Evolutionary conservation across 2,113 vertebrate species (phyloP).

Genomic region (Trogon surrucura): DNA sequence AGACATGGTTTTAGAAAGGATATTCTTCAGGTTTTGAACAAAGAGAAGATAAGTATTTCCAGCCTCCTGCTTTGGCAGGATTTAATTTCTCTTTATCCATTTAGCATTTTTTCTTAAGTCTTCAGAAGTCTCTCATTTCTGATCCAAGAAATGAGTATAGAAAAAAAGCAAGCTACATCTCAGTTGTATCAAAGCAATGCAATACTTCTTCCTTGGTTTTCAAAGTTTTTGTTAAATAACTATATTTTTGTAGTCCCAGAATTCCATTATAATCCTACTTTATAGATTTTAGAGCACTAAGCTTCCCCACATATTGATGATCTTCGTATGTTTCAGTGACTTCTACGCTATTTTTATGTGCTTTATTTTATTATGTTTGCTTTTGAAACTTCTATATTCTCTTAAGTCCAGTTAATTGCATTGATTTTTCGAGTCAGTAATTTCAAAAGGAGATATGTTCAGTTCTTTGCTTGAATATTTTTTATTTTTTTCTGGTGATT

Average conservation of each 20-base stretch:
- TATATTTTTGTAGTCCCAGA: neutral
- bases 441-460: constrained; percentile 37
- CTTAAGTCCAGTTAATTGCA: constrained; percentile 54
- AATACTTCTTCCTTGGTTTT: neutral
- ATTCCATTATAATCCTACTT: neutral
- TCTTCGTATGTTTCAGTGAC: constrained; percentile 25
- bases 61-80: neutral
- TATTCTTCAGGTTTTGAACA: neutral
- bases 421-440: constrained; percentile 4
- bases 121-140: neutral
- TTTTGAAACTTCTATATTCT: constrained; percentile 17
- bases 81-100: constrained; percentile 46
- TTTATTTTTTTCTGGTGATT: neutral
- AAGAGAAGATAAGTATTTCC: neutral
- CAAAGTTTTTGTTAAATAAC: neutral
- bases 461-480: constrained; percentile 3
- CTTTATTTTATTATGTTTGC: constrained; percentile 28
- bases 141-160: neutral
- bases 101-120: constrained; percentile 29
- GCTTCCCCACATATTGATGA: neutral
- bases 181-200: neutral
- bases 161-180: neutral
- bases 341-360: constrained; percentile 20
- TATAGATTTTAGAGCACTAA: constrained; percentile 2
- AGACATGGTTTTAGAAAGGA: neutral